Evolutionary conservation across 1,140 invertebrate genomes (phyloP).

Genomic region (Reticulitermes speratus): DNA sequence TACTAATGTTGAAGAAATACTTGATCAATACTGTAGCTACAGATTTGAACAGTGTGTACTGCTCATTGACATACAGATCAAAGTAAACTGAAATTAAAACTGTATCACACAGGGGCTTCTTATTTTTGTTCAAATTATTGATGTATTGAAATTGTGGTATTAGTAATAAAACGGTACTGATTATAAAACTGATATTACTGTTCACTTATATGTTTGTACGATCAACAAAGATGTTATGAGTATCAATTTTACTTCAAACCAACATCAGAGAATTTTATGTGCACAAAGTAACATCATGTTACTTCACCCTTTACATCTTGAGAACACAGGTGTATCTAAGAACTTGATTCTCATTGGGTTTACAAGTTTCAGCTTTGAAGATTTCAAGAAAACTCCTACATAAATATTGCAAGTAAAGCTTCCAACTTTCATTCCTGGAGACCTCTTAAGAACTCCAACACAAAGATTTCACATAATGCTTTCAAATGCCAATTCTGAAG

Average conservation of each 20-base stretch:
- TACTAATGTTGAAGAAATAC: neutral
- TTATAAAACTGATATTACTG: neutral
- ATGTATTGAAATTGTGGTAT: conserved; percentile 4
- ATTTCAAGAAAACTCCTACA: too few species aligned
- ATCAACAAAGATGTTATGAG: neutral
- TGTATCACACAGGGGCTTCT: neutral
- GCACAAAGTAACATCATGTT: too few species aligned
- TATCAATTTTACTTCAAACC: neutral
- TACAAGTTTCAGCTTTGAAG: too few species aligned
- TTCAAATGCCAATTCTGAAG: too few species aligned
- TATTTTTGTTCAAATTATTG: neutral
- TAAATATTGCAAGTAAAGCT: too few species aligned
- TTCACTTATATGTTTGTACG: neutral
- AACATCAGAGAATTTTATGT: too few species aligned
- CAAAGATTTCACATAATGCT: too few species aligned
- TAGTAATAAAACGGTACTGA: neutral
- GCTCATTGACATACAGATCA: neutral
- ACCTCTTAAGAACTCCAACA: too few species aligned
- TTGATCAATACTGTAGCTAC: neutral
- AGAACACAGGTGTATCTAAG: too few species aligned
- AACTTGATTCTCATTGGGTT: too few species aligned
- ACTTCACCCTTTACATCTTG: too few species aligned
- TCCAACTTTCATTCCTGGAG: too few species aligned
- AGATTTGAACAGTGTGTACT: neutral
- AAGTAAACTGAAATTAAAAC: neutral